A percentile compares a stretch with the other conserved stretches of the same genome.
Evolutionary conservation across 2,888 invertebrate species (phyloP).

Genomic region (Melolontha melolontha): DNA sequence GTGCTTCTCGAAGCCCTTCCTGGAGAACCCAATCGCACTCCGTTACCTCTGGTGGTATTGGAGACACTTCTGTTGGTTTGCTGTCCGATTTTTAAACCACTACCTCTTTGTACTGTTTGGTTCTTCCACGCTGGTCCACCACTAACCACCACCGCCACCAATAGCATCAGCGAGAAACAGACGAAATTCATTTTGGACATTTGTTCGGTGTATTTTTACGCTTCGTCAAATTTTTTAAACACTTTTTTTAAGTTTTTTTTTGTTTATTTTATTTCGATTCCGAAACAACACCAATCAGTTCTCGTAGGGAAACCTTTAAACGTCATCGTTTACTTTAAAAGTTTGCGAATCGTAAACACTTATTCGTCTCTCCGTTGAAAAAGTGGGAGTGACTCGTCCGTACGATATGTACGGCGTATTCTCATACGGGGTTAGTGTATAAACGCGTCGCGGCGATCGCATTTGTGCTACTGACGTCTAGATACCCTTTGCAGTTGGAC

Average conservation of each 20-base stretch:
- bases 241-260: not conserved
- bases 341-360: too few relatives aligned
- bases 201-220: not conserved
- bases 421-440: constrained; percentile 36
- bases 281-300: too few relatives aligned
- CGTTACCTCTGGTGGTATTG: constrained; percentile 59
- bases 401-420: not conserved
- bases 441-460: constrained; percentile 49
- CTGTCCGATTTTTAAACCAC: constrained; percentile 60
- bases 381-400: constrained; percentile 51
- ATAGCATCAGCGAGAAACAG: constrained; percentile 59
- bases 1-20: constrained; percentile 45
- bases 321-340: too few relatives aligned
- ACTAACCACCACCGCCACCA: constrained; percentile 62
- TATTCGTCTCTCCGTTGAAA: not conserved
- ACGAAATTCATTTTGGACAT: constrained; percentile 57
- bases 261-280: not conserved
- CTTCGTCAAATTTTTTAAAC: constrained; percentile 8
- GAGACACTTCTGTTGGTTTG: constrained; percentile 57
- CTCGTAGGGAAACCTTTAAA: too few relatives aligned
- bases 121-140: constrained; percentile 64
- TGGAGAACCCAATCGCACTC: constrained; percentile 57
- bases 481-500: constrained; percentile 47
- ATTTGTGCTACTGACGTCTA: constrained; percentile 53
- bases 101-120: constrained; percentile 61